These are phyloP conservation scores for Abrostola tripartita DNA, from an alignment of 2,888 invertebrate genomes.

Conservation along the genomic window DNA sequence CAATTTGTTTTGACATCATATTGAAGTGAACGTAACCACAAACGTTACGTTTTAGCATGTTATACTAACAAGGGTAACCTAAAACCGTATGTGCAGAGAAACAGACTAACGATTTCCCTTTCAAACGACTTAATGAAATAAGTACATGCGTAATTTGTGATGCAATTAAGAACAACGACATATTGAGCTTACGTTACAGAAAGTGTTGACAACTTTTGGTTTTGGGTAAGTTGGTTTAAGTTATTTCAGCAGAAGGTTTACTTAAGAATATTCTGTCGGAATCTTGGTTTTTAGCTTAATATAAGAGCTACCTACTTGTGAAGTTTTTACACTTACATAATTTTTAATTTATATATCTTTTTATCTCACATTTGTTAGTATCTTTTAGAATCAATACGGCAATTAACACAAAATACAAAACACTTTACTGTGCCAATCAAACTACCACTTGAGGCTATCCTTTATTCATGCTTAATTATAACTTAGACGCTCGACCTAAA, in stretches of 20 bases:
- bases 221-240: background rate
- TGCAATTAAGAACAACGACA: conserved; percentile 25
- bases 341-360: no score
- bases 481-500: no score
- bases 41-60: conserved; percentile 32
- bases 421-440: no score
- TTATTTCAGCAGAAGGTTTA: background rate
- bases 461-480: no score
- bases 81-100: conserved; percentile 17
- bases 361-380: no score
- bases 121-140: conserved; percentile 27
- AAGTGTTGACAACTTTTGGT: conserved; percentile 1
- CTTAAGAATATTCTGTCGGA: no score
- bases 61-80: conserved; percentile 20
- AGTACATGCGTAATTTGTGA: conserved; percentile 30
- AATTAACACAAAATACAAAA: no score
- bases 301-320: no score
- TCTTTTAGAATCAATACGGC: no score
- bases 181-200: conserved; percentile 9
- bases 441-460: no score
- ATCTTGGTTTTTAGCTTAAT: no score
- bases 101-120: conserved; percentile 24
- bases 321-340: no score
- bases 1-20: conserved; percentile 36
- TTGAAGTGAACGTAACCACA: conserved; percentile 32